A percentile compares a stretch with the other conserved stretches of the same genome.
These are phyloP conservation scores for human (Homo sapiens) DNA, from an alignment of 2,113 vertebrate genomes.

Conservation along the genomic window GRCh38 chr2:67575501-67576000, in stretches of 20 bases:
- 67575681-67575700: not conserved
- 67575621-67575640: not conserved
- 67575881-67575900: not conserved
- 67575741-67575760: not conserved
- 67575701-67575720: not conserved
- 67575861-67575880: not conserved
- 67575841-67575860: not conserved
- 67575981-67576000: not conserved
- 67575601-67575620: not conserved
- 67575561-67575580: conserved; percentile 53
- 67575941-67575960: not conserved
- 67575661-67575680: not conserved
- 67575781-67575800: not conserved
- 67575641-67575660: not conserved
- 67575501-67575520: conserved; percentile 47
- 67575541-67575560: conserved; percentile 52
- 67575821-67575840: not conserved
- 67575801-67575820: not conserved
- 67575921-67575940: not conserved
- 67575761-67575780: not conserved
- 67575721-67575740: not conserved
- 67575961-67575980: not conserved
- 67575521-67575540: conserved; percentile 52
- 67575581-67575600: conserved; percentile 49
- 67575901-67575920: not conserved